Percentiles rank a stretch among this genome's conserved stretches.
phyloP scores from a whole-genome alignment of 2,113 vertebrate species.

The Isurus oxyrinchus region DNA sequence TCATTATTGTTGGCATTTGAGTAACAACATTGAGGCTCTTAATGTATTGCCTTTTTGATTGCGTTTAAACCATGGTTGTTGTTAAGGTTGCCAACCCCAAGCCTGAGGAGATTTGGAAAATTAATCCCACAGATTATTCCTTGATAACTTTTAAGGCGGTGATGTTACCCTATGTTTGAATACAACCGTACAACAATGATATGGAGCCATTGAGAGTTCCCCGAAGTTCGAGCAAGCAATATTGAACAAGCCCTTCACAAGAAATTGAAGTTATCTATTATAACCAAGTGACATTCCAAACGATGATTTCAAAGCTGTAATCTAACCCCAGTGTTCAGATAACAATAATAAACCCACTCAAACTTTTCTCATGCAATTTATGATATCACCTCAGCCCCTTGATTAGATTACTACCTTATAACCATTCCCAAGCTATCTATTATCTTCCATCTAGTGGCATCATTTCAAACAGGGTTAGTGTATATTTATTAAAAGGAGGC shows the following conservation, averaged over 20 bases:
- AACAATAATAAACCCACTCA: slow-evolving; percentile 3
- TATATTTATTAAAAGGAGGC: background rate
- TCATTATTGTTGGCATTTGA: too few species aligned
- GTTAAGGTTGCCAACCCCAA: background rate
- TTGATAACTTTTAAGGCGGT: background rate
- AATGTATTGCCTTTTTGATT: background rate
- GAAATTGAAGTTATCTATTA: background rate
- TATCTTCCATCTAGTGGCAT: background rate
- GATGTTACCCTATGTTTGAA: background rate
- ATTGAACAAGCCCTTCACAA: background rate
- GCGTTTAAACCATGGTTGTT: background rate
- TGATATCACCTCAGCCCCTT: background rate
- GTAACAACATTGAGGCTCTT: too few species aligned
- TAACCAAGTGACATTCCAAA: background rate
- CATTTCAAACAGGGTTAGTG: background rate
- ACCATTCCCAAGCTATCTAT: background rate
- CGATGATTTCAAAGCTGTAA: background rate
- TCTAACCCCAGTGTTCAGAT: slow-evolving; percentile 4
- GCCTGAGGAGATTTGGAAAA: background rate
- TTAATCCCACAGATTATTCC: background rate
- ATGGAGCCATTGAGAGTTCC: background rate
- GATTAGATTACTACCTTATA: background rate
- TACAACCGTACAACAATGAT: background rate
- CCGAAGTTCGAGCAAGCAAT: background rate
- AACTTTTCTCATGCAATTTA: background rate